Base-by-base conservation (phyloP, 2,888 invertebrate genomes). In the Argyresthia albistria region DNA sequence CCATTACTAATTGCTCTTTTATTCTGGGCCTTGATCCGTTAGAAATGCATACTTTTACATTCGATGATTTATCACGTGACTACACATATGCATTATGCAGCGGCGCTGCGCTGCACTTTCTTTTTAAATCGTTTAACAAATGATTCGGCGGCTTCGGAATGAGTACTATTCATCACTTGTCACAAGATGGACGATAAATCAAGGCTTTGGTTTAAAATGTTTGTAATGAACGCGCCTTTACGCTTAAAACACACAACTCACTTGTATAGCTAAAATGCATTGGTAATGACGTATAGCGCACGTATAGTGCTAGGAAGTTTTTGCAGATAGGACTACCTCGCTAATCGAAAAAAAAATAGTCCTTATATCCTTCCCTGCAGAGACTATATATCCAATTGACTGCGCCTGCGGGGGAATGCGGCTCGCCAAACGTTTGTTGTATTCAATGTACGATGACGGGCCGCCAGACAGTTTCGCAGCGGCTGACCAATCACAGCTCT, bases 161-260 rank as follows among this genome's bases (percentile, higher is more conserved):
- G 68, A 69, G 62, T 64, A 63, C 59, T 62, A 67, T 72, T 68
- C 69, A 69, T 72, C 76, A 74, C 68, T 61, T 66, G 71, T 70
- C 75, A 69, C 64, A 69, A 72, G 66, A 70, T 74, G 68, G 66
- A 66, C 60, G 46, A 80, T 82, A 69, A 75, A 82, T 82, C 77
- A 37, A 37, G 73, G 76, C 69, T 78, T 80, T 81, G 76, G 80
- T 43, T 49, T 16, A 36, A 12, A 25, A 25, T 9, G 14, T 37
- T 49, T 16, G 10, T 37, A 14, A 49, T 49, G 25, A 25, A 25
- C 25, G 25, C 25, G 25, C 25, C 25, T 25, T 25, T 6, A 14
- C 35, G 35, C 39, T 46, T 16, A 39, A 52, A 47, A 52, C 47
- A 52, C 37, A 52, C 51, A 46, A 12, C 25, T 9, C 39, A n/a